These are phyloP conservation scores for Terrapene triunguis DNA, from an alignment of 2,113 vertebrate species.

Conservation along the genomic window DNA sequence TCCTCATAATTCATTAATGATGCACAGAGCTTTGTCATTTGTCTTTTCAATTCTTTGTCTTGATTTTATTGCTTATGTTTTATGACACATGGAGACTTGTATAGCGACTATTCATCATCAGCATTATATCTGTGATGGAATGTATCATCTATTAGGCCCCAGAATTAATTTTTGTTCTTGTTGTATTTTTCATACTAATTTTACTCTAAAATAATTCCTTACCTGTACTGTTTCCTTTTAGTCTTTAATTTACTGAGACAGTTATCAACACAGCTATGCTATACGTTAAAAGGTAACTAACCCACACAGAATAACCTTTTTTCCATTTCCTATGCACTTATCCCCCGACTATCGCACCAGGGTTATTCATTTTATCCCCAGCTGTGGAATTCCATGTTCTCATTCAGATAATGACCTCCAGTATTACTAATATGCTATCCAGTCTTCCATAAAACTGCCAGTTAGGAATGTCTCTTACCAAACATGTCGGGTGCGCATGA, in stretches of 20 bases:
- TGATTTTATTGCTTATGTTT: slow-evolving; percentile 68
- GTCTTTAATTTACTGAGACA: neutral
- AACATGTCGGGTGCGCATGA: neutral
- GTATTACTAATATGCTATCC: neutral
- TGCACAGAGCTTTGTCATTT: slow-evolving; percentile 67
- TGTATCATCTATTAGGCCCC: neutral
- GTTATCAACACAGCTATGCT: neutral
- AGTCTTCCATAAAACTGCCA: slow-evolving; percentile 2
- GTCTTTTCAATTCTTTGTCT: slow-evolving; percentile 70
- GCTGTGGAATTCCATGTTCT: neutral
- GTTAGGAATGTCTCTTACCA: neutral
- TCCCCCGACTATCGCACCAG: neutral
- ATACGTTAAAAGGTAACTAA: neutral
- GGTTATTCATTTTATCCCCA: neutral
- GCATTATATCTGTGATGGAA: slow-evolving; percentile 7
- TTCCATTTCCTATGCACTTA: neutral
- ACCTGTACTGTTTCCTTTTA: neutral
- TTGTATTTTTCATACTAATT: neutral
- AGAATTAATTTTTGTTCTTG: slow-evolving; percentile 35
- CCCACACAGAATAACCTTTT: neutral
- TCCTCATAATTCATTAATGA: slow-evolving; percentile 71
- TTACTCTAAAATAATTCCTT: neutral
- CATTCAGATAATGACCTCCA: neutral
- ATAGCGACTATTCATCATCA: slow-evolving; percentile 24
- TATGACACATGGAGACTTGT: slow-evolving; percentile 58